Evolutionary conservation across 2,113 vertebrate genomes (phyloP).

Genomic region (Myocastor coypus): DNA sequence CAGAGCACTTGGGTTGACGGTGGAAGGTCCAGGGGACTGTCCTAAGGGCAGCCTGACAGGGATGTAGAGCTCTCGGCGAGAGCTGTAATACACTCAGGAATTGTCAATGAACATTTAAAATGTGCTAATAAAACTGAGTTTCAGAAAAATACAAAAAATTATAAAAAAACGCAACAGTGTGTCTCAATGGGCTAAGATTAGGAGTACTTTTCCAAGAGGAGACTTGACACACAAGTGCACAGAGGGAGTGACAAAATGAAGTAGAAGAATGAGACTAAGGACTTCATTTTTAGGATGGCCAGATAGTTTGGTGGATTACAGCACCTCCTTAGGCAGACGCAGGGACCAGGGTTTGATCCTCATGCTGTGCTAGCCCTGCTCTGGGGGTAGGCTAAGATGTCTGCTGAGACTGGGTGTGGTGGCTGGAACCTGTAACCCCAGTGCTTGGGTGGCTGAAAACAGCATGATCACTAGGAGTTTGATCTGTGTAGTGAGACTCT

Average conservation of each 20-base stretch:
- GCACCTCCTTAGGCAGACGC: too few species aligned
- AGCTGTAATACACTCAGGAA: not conserved
- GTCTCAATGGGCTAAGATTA: not conserved
- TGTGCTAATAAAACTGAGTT: not conserved
- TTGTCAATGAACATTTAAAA: constrained; percentile 5
- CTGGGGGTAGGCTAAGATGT: too few species aligned
- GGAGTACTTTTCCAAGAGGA: not conserved
- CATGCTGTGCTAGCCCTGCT: too few species aligned
- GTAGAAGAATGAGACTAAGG: not conserved
- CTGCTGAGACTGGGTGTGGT: too few species aligned
- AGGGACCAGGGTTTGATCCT: too few species aligned
- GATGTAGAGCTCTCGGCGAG: not conserved
- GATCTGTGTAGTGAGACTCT: too few species aligned
- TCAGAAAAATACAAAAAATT: not conserved
- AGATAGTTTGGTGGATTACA: too few species aligned
- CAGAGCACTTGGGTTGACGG: not conserved
- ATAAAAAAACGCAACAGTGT: not conserved
- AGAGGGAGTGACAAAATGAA: not conserved
- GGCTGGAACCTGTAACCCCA: too few species aligned
- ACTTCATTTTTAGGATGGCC: not conserved
- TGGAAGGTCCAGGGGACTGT: not conserved
- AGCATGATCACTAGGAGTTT: too few species aligned
- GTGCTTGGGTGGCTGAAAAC: too few species aligned
- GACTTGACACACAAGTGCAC: not conserved
- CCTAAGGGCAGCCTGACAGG: not conserved